phyloP scores from a whole-genome alignment of 2,113 vertebrate genomes.

The Acrocephalus arundinaceus region DNA sequence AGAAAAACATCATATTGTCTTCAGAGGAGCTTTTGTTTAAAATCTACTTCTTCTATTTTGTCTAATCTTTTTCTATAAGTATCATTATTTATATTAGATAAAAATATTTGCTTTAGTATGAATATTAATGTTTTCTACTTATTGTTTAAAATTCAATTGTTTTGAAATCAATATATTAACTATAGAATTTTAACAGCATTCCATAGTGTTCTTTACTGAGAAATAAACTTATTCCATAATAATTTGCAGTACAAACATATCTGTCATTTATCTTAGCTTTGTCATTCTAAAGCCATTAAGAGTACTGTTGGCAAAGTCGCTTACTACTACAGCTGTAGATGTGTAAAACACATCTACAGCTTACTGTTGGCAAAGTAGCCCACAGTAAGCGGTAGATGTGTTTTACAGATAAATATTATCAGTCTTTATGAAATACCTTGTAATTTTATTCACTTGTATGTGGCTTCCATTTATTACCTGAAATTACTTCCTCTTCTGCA shows the following conservation, averaged over 20 bases:
- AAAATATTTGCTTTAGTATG: neutral
- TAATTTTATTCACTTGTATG: neutral
- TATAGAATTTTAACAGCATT: neutral
- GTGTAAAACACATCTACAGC: no score
- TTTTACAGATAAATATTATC: neutral
- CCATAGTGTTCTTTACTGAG: neutral
- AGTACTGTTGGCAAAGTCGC: neutral
- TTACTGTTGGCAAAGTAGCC: neutral
- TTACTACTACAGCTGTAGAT: no score
- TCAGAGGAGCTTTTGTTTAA: neutral
- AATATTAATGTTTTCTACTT: neutral
- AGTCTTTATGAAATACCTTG: neutral
- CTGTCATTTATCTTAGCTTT: neutral
- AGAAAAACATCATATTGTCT: neutral
- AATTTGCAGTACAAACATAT: neutral
- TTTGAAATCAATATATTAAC: neutral
- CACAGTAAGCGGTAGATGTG: neutral
- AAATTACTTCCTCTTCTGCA: neutral
- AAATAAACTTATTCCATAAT: neutral
- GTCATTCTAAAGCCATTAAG: neutral
- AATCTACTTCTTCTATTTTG: neutral
- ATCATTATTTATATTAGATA: neutral
- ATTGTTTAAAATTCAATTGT: neutral
- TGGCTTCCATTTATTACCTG: neutral
- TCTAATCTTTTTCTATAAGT: neutral